These are phyloP conservation scores for Cyanoramphus novaezelandiae DNA, from an alignment of 2,113 vertebrate genomes.

Conservation along the genomic window DNA sequence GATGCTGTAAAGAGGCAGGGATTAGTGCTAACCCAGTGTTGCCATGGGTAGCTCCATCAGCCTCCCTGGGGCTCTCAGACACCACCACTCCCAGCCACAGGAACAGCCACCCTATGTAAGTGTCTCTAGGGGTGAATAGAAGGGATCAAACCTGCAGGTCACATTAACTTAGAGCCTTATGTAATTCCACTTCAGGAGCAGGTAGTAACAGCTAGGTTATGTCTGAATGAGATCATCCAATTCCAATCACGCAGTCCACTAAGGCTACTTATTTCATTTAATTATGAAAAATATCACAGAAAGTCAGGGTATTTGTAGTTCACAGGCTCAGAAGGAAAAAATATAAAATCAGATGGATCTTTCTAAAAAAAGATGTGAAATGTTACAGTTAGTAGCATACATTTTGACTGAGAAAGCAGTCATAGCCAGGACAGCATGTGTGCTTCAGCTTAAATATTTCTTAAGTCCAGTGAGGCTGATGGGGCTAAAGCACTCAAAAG, in stretches of 20 bases:
- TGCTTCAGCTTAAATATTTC: not conserved
- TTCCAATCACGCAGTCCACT: not conserved
- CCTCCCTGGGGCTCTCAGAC: not conserved
- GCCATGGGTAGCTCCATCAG: not conserved
- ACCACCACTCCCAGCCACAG: fast-evolving
- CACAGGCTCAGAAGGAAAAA: not conserved
- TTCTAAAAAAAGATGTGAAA: not conserved
- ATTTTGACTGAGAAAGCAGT: not conserved
- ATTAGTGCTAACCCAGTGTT: not conserved
- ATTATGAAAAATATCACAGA: not conserved
- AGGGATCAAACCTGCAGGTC: not conserved
- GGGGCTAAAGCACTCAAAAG: not conserved
- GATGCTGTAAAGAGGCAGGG: not conserved
- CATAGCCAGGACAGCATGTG: not conserved
- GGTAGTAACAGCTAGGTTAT: not conserved
- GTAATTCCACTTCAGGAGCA: not conserved
- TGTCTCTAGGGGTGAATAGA: fast-evolving
- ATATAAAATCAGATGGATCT: not conserved
- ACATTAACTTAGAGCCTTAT: not conserved
- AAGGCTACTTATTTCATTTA: not conserved
- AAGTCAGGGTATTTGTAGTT: not conserved
- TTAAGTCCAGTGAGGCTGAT: not conserved
- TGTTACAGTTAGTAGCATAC: not conserved
- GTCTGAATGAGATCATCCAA: not conserved
- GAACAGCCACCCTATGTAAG: not conserved